phyloP scores from a whole-genome alignment of 2,113 vertebrate genomes.

The Nipponia nippon region DNA sequence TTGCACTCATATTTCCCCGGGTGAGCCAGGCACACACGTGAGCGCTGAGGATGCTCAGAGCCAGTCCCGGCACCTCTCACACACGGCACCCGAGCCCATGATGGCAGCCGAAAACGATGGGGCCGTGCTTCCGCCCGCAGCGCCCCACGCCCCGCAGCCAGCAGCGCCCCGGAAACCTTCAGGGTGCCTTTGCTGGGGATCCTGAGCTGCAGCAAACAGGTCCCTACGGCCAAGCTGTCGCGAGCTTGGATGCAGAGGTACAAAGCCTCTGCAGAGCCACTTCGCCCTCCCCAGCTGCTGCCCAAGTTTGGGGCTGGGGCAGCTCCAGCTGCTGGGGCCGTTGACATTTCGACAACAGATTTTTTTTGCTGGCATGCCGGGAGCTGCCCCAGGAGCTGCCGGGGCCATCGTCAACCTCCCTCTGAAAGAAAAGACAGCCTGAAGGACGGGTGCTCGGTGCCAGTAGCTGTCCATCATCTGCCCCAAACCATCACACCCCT shows the following conservation, averaged over 20 bases:
- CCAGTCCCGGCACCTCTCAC: neutral
- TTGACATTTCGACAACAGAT: neutral
- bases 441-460: neutral
- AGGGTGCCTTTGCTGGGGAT: neutral
- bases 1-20: fast-evolving
- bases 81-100: fast-evolving
- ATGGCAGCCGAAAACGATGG: neutral
- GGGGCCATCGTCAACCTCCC: neutral
- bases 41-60: neutral
- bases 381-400: neutral
- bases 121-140: neutral
- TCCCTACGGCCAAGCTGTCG: fast-evolving
- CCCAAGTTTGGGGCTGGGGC: fast-evolving
- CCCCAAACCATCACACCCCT: neutral
- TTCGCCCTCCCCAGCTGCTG: neutral
- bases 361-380: neutral
- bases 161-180: neutral
- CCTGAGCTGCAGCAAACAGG: neutral
- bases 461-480: neutral
- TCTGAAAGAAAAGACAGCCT: neutral
- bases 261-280: neutral
- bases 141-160: fast-evolving
- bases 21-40: fast-evolving
- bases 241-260: neutral
- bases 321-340: neutral